Evolutionary conservation across 2,797 vertebrate genomes (phyloP), one percentile per base, ranked within the genome.

Genomic region (Chaunax sp.): DNA sequence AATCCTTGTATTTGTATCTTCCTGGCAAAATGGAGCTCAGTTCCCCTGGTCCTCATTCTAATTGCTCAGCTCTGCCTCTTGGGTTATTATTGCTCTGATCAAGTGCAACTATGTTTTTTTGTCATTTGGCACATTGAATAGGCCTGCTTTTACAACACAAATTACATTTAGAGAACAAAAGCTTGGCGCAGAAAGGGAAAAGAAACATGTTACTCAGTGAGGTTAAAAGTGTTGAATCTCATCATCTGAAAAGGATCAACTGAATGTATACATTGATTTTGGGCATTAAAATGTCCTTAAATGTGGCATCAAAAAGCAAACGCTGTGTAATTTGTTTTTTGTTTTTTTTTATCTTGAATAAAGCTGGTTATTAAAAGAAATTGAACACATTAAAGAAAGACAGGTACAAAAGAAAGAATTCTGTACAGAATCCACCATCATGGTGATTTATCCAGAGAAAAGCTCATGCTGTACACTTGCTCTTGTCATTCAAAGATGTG

Each of bases 51-150:
- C 33, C 60, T 66, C 55, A 14, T 33, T 65, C 40, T 84, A 84
- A 88, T 84, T 78, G 69, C 59, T 78, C 49, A 57, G 46, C 50
- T 75, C 33, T 40, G 64, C 78, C 75, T 71, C 57, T 57, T 12
- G 41, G 78, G 66, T 69, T 68, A 63, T 71, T 83, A 69, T 86
- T 75, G 75, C 69, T 77, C 62, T 46, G 64, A 67, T 81, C 61
- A 79, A 81, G 75, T 76, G 75, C 75, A 85, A 77, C 69, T 58
- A 30, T 65, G 51, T 73, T 81, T 67, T 71, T 28, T 49, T 57
- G 43, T 51, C 25, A 77, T 69, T 81, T 74, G 59, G 56, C 45
- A 37, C 33, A 45, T 20, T 49, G 38, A 69, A 53, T 56, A 62
- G 53, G 28, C 54, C 5, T 59, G 10, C 22, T 67, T 30, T 35